Evolutionary conservation across 2,113 vertebrate genomes (phyloP), one percentile per base, ranked within the genome.

Genomic region (Catharus minimus): DNA sequence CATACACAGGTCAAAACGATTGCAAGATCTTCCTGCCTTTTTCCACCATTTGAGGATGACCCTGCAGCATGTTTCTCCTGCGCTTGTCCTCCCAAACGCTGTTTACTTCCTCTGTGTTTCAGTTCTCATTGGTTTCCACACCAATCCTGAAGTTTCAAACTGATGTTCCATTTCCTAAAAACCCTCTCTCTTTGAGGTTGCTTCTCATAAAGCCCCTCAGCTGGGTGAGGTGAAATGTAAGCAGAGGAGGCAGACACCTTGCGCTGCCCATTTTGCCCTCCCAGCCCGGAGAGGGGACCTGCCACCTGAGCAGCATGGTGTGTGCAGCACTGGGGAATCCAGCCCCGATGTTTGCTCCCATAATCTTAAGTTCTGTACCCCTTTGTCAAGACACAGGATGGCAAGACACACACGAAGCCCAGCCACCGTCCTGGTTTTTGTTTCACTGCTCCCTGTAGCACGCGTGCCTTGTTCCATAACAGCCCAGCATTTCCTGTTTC

Each of bases 251-350:
- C 19, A 56, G 44, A 13, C 7, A 17, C 4, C 14, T 77, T 5
- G 1, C 10, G 16, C 23, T 75, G 16, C 15, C n/a, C 52, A 4
- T 39, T 62, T 43, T 62, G 7, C 18, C 27, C 15, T n/a, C 2
- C 5, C 3, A 9, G 28, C 32, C 5, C 20, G 2, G 10, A 28
- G 27, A 5, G 1, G 3, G 9, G 11, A 12, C 15, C 2, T 5
- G 20, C 23, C 0, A 3, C 33, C 19, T 1, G 1, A 60, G 32
- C 30, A 39, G 7, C 2, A 5, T 7, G 13, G 27, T 65, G 49
- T 44, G 20, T 28, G 12, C 2, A 9, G 30, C 20, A 38, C 13
- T 27, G 33, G 7, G 12, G 17, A 62, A 7, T 9, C 14, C 33
- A 67, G 19, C 14, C 19, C 9, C 4, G 1, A 20, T 30, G 9